These are phyloP conservation scores for Uromys caudimaculatus DNA, from an alignment of 2,797 vertebrate genomes.

Conservation along the genomic window DNA sequence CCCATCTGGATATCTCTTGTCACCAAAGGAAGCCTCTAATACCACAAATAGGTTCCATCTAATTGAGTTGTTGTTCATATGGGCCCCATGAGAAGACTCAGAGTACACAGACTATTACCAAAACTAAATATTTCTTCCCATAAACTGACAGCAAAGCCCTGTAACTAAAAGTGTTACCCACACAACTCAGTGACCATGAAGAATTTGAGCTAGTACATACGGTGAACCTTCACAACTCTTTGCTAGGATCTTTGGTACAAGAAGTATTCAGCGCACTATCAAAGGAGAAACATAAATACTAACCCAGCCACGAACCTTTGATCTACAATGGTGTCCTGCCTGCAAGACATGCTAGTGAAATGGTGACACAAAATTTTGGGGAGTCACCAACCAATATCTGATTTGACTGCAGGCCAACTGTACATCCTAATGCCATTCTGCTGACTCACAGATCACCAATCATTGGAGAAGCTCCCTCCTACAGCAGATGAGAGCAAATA, in stretches of 20 bases:
- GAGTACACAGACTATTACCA: neutral
- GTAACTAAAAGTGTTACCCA: neutral
- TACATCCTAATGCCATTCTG: neutral
- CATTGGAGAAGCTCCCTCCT: neutral
- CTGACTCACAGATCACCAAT: neutral
- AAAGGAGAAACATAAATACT: neutral
- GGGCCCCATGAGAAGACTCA: neutral
- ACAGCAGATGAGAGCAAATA: neutral
- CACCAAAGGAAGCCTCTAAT: neutral
- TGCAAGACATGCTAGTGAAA: no score
- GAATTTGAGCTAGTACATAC: neutral
- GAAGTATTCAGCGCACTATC: no score
- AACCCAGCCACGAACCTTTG: neutral
- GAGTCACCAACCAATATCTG: neutral
- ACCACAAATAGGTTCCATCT: neutral
- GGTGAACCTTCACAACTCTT: no score
- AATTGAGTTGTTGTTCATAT: neutral
- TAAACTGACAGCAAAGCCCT: neutral
- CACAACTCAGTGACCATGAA: neutral
- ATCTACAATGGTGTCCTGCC: neutral
- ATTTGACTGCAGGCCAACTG: neutral
- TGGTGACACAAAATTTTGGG: neutral
- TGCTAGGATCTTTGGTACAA: neutral
- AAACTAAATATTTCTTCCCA: neutral
- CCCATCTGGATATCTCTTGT: neutral